A percentile compares a stretch with the other conserved stretches of the same genome.
phyloP scores from a whole-genome alignment of 2,113 vertebrate species.

The Sinocyclocheilus anophthalmus region DNA sequence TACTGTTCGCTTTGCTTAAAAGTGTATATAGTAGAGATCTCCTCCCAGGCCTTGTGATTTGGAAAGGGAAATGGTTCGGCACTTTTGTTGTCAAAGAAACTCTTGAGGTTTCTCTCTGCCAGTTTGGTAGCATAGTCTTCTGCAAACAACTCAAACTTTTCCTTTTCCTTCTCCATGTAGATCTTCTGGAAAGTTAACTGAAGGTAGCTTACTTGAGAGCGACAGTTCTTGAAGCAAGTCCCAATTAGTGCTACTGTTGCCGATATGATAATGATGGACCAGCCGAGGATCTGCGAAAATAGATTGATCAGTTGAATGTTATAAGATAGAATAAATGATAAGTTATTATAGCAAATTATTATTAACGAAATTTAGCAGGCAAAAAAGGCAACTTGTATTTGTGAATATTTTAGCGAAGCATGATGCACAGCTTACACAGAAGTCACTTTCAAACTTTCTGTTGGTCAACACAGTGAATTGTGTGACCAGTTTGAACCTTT shows the following conservation, averaged over 20 bases:
- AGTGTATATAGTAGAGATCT: conserved; percentile 72
- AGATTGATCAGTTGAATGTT: neutral
- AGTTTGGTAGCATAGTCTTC: conserved; percentile 72
- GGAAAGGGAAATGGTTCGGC: conserved; percentile 71
- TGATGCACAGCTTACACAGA: no score
- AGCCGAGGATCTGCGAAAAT: conserved; percentile 73
- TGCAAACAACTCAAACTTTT: conserved; percentile 68
- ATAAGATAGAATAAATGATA: neutral
- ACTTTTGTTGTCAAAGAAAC: conserved; percentile 75
- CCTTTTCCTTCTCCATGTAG: conserved; percentile 75
- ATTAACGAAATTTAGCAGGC: neutral
- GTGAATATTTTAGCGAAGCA: no score
- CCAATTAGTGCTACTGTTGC: conserved; percentile 59
- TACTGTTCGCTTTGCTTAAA: conserved; percentile 72
- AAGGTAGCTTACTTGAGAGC: conserved; percentile 78
- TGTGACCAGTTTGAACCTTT: neutral
- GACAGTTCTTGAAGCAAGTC: conserved; percentile 75
- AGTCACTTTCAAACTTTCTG: no score
- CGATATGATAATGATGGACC: conserved; percentile 70
- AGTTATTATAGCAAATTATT: neutral
- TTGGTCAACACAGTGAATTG: no score
- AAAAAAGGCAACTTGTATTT: neutral
- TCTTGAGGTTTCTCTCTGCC: conserved; percentile 75
- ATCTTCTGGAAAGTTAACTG: conserved; percentile 77
- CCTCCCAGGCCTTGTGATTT: conserved; percentile 76